Evolutionary conservation across 2,888 invertebrate species (phyloP).

Genomic region (Agrochola circellaris): DNA sequence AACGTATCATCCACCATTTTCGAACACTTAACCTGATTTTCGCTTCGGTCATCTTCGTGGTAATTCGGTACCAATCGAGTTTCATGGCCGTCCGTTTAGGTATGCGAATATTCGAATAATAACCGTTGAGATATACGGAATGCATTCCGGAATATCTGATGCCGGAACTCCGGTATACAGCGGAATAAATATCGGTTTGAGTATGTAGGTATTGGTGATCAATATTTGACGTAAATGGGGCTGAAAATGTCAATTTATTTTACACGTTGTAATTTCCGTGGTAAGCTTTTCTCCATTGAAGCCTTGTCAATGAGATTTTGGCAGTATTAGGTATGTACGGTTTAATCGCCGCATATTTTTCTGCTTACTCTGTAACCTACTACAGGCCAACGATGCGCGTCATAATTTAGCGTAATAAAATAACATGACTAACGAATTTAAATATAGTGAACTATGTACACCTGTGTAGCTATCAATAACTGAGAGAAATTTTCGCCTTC

Average conservation of each 20-base stretch:
- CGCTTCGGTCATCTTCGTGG: conserved; percentile 41
- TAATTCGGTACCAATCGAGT: conserved; percentile 53
- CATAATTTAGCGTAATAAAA: too few relatives aligned
- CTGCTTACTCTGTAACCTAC: too few relatives aligned
- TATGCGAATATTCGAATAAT: conserved; percentile 56
- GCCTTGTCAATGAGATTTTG: too few relatives aligned
- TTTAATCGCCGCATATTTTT: too few relatives aligned
- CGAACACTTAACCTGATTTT: conserved; percentile 43
- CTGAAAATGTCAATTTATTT: conserved; percentile 6
- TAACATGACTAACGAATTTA: too few relatives aligned
- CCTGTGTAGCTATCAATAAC: too few relatives aligned
- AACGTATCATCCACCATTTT: conserved; percentile 26
- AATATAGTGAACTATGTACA: too few relatives aligned
- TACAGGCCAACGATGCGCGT: too few relatives aligned
- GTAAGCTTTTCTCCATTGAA: too few relatives aligned
- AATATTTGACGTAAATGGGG: conserved; percentile 18
- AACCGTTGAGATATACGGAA: conserved; percentile 42
- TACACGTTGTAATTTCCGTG: neutral
- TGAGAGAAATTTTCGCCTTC: too few relatives aligned
- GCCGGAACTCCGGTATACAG: conserved; percentile 33
- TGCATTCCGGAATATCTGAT: conserved; percentile 49
- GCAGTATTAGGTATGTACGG: too few relatives aligned
- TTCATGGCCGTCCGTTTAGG: conserved; percentile 45
- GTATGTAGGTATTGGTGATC: conserved; percentile 17
- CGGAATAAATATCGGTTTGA: conserved; percentile 41